phyloP scores from a whole-genome alignment of 1,140 invertebrate genomes.

The Drosophila neocordata region DNA sequence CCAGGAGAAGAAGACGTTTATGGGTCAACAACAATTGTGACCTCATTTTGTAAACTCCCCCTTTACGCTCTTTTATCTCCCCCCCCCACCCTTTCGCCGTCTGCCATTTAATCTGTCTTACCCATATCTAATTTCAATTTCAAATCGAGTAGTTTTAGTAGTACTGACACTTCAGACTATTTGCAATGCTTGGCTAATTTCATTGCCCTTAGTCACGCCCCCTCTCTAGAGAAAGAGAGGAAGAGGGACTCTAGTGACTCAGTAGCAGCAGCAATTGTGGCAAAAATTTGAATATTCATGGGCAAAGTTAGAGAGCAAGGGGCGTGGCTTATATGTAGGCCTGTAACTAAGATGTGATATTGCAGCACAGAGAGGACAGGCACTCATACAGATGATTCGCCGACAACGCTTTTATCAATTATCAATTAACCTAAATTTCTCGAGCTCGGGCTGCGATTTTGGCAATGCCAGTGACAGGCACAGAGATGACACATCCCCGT shows the following conservation, averaged over 20 bases:
- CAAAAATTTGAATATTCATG: constrained; percentile 61
- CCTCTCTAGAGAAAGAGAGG: constrained; percentile 37
- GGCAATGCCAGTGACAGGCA: constrained; percentile 58
- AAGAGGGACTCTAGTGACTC: constrained; percentile 15
- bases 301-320: constrained; percentile 47
- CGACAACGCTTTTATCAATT: constrained; percentile 71
- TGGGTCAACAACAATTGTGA: constrained; percentile 68
- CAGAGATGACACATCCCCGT: background rate
- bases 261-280: constrained; percentile 18
- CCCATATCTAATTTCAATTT: constrained; percentile 50
- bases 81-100: background rate
- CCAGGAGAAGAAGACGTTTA: constrained; percentile 45
- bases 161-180: constrained; percentile 53
- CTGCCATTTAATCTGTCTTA: too few relatives aligned
- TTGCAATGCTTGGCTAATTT: constrained; percentile 69
- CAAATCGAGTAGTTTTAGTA: constrained; percentile 8
- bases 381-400: background rate
- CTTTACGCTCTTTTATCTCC: background rate
- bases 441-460: constrained; percentile 62
- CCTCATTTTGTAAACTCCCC: constrained; percentile 50
- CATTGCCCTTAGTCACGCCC: constrained; percentile 54
- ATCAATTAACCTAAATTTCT: constrained; percentile 80
- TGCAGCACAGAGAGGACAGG: background rate
- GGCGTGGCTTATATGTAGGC: background rate
- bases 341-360: background rate